Base-by-base conservation (phyloP, 2,888 invertebrate species). In the Agrilus cyanescens region DNA sequence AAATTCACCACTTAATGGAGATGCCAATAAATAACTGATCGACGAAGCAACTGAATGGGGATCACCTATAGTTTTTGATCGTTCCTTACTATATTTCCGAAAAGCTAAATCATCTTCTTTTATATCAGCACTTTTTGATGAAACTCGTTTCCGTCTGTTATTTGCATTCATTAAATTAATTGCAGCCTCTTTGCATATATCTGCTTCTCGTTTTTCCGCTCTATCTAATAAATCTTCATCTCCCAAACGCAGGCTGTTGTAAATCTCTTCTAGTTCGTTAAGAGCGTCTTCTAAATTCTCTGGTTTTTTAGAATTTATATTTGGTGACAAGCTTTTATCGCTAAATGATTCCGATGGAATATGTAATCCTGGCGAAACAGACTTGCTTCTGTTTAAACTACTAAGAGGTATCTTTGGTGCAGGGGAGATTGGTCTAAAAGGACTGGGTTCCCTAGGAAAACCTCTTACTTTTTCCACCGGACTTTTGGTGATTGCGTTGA, bases 201-300 rank as follows among this genome's bases (percentile, higher is more conserved):
- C 68, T 35, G 68, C 61, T 55, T 79, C 85, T 45, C 85, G 71
- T 45, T 81, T 74, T 63, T 86, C 85, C 10, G 86, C 86, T 57
- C 85, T 73, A 58, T 86, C 86, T 40, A 87, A 63, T 44, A 87
- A 71, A 66, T 86, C 84, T 61, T 86, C 85, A 58, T 89, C 89
- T 0, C 82, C 84, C 39, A 90, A 69, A n/a, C 82, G 80, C 43
- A 93, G 72, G 55, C 87, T 89, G 54, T 88, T 85, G 60, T 88
- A 87, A 58, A 93, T 90, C n/a, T 85, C 84, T 70, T 93, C 91
- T 42, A 93, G 65, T 65, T 93, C 93, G 55, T 82, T 82, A 16
- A 93, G 73, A 40, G 91, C 91, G 58, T 91, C 89, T 59, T 89
- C 89, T 32, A 89, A 71, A 63, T 88, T 88, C 12, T 80, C 78